These are phyloP conservation scores for Thermophis baileyi DNA, from an alignment of 2,113 vertebrate species.

Conservation along the genomic window DNA sequence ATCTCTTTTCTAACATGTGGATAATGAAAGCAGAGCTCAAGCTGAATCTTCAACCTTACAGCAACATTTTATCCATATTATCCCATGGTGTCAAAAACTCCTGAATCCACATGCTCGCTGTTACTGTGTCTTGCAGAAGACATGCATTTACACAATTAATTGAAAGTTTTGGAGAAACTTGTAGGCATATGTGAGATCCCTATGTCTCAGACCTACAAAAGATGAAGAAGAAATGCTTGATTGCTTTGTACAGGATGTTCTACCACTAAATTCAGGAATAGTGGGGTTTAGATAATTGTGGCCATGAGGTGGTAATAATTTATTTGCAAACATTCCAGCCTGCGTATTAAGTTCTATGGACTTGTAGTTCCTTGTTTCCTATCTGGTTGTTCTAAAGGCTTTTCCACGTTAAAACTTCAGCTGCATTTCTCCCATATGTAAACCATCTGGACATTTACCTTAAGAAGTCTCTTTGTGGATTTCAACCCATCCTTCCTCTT, in stretches of 20 bases:
- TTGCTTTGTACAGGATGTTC: not conserved
- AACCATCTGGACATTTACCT: not conserved
- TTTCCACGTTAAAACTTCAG: not conserved
- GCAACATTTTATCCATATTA: not conserved
- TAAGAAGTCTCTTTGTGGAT: not conserved
- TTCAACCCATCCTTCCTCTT: not conserved
- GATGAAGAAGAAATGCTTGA: not conserved
- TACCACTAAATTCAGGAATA: not conserved
- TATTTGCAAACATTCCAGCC: not conserved
- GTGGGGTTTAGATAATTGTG: not conserved
- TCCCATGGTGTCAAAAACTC: not conserved
- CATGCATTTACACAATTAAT: slow-evolving; percentile 2
- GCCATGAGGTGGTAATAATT: not conserved
- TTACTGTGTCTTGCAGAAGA: not conserved
- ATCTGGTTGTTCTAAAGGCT: not conserved
- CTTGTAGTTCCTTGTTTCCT: not conserved
- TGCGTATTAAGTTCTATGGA: not conserved
- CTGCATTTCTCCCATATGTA: not conserved
- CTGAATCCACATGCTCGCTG: slow-evolving; percentile 9
- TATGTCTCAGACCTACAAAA: too few relatives aligned
- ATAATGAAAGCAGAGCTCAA: not conserved
- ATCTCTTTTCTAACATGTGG: not conserved
- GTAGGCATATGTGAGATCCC: slow-evolving; percentile 18
- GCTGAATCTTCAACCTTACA: not conserved
- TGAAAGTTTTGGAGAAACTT: slow-evolving; percentile 5